These are phyloP conservation scores for Salvator merianae DNA, from an alignment of 2,113 vertebrate genomes.

Conservation along the genomic window DNA sequence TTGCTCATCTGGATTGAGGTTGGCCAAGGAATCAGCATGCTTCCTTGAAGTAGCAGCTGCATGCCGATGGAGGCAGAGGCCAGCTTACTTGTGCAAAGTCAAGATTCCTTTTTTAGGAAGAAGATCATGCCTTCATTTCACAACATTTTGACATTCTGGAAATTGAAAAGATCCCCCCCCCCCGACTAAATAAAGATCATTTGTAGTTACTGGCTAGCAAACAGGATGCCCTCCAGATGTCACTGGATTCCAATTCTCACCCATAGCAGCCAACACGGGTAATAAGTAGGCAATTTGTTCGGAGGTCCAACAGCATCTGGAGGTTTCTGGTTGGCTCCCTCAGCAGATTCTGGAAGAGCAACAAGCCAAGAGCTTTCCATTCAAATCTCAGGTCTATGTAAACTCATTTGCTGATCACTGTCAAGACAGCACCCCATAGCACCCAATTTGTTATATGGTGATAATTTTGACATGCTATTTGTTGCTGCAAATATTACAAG, in stretches of 20 bases:
- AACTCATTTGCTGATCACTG: too few species aligned
- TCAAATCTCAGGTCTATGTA: not conserved
- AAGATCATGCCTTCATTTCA: not conserved
- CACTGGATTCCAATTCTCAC: too few species aligned
- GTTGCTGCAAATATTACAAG: not conserved
- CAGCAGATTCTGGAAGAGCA: not conserved
- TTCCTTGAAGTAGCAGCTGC: not conserved
- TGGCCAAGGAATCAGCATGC: not conserved
- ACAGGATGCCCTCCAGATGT: too few species aligned
- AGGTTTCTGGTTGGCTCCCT: too few species aligned
- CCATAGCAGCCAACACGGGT: too few species aligned
- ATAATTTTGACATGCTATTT: not conserved
- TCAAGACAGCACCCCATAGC: too few species aligned
- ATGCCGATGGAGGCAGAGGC: not conserved
- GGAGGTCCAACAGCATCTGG: too few species aligned
- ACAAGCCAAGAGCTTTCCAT: not conserved
- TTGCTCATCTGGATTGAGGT: not conserved
- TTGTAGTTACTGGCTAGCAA: not conserved
- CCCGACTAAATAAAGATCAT: not conserved
- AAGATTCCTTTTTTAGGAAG: not conserved
- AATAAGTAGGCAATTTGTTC: too few species aligned
- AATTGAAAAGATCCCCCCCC: not conserved
- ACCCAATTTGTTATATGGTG: not conserved
- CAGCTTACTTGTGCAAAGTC: not conserved
- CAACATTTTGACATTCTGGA: not conserved